These are phyloP conservation scores for Ptilodon capucinus DNA, from an alignment of 2,888 invertebrate species.

Conservation along the genomic window DNA sequence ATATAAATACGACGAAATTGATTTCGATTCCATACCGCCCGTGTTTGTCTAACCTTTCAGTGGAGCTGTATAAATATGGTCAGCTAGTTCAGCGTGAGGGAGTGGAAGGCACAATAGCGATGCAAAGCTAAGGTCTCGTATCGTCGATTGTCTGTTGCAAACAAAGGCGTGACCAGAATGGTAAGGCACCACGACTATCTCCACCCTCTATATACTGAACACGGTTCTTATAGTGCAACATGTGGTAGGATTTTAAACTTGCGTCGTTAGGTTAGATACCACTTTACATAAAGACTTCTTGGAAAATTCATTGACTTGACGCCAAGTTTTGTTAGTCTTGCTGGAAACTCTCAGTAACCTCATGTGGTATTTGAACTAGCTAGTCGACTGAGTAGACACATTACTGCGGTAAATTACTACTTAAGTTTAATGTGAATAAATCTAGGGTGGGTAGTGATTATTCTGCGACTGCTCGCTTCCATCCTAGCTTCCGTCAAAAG, in stretches of 20 bases:
- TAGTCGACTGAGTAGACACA: conserved; percentile 15
- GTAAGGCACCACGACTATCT: conserved; percentile 16
- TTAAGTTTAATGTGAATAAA: conserved; percentile 16
- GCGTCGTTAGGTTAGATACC: conserved; percentile 27
- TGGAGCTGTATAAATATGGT: conserved; percentile 2
- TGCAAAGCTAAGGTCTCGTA: conserved; percentile 16
- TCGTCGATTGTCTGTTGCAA: conserved; percentile 17
- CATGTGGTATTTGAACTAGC: conserved; percentile 12
- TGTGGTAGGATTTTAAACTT: conserved; percentile 40
- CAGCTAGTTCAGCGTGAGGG: not conserved
- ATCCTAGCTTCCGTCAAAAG: too few species aligned
- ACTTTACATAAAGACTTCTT: conserved; percentile 43
- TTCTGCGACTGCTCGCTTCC: too few species aligned
- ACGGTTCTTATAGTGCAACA: conserved; percentile 18
- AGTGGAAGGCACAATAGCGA: conserved; percentile 3
- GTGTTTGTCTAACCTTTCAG: conserved; percentile 3
- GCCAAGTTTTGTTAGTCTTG: conserved; percentile 15
- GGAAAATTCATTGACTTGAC: conserved; percentile 29
- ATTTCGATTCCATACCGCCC: conserved; percentile 1
- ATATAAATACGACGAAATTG: conserved; percentile 4
- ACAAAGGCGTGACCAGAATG: conserved; percentile 23
- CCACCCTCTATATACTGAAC: conserved; percentile 18
- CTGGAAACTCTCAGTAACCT: conserved; percentile 20
- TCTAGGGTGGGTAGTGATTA: not conserved
- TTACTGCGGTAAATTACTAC: conserved; percentile 18